Base-by-base conservation (phyloP, 2,797 vertebrate genomes). In the Rhadinocentrus ornatus region DNA sequence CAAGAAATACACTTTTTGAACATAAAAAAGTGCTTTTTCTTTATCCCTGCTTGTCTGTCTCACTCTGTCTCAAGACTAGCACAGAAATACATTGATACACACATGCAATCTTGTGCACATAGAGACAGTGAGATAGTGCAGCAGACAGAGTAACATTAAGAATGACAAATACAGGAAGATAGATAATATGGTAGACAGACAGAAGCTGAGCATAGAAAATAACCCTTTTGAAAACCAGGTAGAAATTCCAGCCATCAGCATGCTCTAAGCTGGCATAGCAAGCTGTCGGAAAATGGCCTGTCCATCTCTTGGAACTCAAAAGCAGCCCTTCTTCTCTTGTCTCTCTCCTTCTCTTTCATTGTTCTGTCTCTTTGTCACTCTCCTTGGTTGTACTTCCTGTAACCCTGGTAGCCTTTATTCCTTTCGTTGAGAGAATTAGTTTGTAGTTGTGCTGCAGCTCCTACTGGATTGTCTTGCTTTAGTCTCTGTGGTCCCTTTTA, bases 331-430 rank as follows among this genome's bases (percentile, higher is more conserved):
- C 81, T 77, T 86, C 78, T 78, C 20, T 41, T 60, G 65, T 79
- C 71, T 77, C 53, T 62, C 72, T 71, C 67, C 44, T 58, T 74
- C 53, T 73, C 44, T 68, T 39, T 79, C 64, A 31, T 37, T 61
- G 57, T 54, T 75, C 61, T 64, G 54, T 82, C 69, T 86, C 69
- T 88, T 88, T 89, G 84, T 86, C 70, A 66, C 77, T 83, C 41
- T 85, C 86, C 84, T 93, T 62, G 77, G 84, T 88, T 91, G 84
- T 91, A 87, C 89, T 94, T 94, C 90, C 92, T 94, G 93, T 93
- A 93, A 93, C 90, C 86, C 82, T 90, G 93, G 92, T 79, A 89
- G 83, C 85, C 82, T 89, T 91, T 90, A 72, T 90, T 86, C 80
- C 70, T 62, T 87, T 86, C 75, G 79, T 70, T 82, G 71, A 84